These are phyloP conservation scores for Lethrus apterus DNA, from an alignment of 1,140 invertebrate genomes.

Conservation along the genomic window DNA sequence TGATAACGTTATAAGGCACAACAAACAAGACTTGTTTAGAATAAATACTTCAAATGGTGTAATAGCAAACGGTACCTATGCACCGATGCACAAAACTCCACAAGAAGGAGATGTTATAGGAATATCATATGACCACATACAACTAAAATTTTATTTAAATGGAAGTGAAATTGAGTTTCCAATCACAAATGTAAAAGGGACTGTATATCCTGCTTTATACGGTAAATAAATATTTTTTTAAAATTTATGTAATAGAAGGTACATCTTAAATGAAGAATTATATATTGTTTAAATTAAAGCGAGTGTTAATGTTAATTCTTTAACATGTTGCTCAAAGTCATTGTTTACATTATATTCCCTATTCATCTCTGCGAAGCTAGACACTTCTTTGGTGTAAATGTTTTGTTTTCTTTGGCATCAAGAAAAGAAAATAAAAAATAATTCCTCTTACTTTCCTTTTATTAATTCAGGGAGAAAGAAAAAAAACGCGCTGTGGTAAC, in stretches of 20 bases:
- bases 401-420: no score
- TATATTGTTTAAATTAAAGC: neutral
- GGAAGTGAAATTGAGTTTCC: conserved; percentile 79
- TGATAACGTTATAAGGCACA: conserved; percentile 79
- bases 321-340: no score
- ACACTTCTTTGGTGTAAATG: no score
- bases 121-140: conserved; percentile 92
- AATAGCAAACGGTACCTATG: conserved; percentile 43
- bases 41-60: conserved; percentile 38
- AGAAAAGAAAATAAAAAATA: no score
- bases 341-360: no score
- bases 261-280: no score
- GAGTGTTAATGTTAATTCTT: neutral
- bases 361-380: no score
- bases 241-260: no score
- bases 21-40: conserved; percentile 71
- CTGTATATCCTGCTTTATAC: conserved; percentile 88
- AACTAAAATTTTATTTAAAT: conserved; percentile 93
- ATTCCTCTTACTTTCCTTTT: no score
- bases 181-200: conserved; percentile 83
- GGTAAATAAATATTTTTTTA: conserved; percentile 61
- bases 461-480: no score
- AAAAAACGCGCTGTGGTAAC: no score
- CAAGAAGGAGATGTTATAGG: conserved; percentile 95
- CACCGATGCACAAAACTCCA: conserved; percentile 47